phyloP scores from a whole-genome alignment of 1,140 invertebrate genomes.

The Eurosta solidaginis region DNA sequence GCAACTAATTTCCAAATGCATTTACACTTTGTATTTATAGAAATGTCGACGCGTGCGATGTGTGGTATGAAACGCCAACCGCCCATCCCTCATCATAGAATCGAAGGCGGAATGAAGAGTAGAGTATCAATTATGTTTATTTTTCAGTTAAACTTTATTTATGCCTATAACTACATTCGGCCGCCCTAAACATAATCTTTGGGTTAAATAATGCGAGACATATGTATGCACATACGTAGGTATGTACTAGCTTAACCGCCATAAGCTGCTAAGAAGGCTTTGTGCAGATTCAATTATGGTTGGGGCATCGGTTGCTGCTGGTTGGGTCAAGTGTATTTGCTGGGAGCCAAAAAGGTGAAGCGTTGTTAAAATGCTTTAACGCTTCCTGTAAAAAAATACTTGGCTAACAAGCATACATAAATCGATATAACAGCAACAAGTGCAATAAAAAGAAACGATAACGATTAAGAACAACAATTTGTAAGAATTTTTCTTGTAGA shows the following conservation, averaged over 20 bases:
- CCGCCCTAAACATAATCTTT: neutral
- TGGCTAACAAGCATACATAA: neutral
- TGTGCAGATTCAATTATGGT: neutral
- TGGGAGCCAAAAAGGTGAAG: neutral
- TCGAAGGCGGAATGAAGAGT: neutral
- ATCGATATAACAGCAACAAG: neutral
- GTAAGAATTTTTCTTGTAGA: conserved; percentile 19
- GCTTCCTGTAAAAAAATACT: conserved; percentile 1
- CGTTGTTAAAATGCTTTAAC: neutral
- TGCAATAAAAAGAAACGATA: too few relatives aligned
- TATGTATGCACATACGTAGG: too few relatives aligned
- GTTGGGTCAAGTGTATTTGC: neutral
- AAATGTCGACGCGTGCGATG: neutral
- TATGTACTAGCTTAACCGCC: neutral
- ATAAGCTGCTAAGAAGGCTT: neutral
- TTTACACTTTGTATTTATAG: neutral
- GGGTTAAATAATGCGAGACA: neutral
- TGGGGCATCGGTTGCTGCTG: neutral
- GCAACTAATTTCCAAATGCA: conserved; percentile 13
- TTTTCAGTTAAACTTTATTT: neutral
- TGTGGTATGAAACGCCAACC: neutral
- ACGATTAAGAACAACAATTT: neutral
- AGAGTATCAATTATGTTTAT: neutral
- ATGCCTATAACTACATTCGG: neutral
- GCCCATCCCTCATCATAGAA: neutral